These are phyloP conservation scores for Leptothorax acervorum DNA, from an alignment of 2,888 invertebrate genomes.

Conservation along the genomic window DNA sequence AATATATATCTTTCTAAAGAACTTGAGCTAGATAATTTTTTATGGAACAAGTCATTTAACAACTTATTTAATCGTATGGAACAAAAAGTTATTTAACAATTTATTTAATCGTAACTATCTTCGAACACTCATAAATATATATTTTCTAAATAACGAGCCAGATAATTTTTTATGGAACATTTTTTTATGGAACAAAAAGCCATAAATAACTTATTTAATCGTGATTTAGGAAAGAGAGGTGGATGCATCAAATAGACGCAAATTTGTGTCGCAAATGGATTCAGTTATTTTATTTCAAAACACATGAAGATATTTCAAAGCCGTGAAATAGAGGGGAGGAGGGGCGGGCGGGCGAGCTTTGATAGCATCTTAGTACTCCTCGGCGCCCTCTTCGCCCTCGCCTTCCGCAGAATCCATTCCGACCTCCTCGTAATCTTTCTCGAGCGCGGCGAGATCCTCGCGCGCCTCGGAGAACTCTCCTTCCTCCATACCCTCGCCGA, in stretches of 20 bases:
- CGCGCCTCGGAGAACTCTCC: slow-evolving; percentile 95
- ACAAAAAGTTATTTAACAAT: background rate
- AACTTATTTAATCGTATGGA: too few relatives aligned
- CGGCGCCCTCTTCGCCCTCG: slow-evolving; percentile 86
- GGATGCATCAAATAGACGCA: background rate
- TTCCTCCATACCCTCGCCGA: slow-evolving; percentile 95
- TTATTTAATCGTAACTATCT: background rate
- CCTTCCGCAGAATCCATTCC: slow-evolving; percentile 88
- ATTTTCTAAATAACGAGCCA: background rate
- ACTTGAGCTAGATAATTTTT: too few relatives aligned
- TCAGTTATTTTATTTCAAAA: slow-evolving; percentile 64
- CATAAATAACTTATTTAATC: background rate
- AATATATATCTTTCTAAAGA: background rate
- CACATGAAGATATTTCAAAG: slow-evolving; percentile 47
- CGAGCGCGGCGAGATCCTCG: slow-evolving; percentile 89
- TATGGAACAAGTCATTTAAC: too few relatives aligned
- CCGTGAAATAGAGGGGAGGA: background rate
- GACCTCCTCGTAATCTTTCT: slow-evolving; percentile 92
- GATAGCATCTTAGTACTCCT: slow-evolving; percentile 77
- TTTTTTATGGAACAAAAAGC: background rate
- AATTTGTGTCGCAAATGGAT: slow-evolving; percentile 37
- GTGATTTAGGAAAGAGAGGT: background rate
- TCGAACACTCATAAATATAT: background rate
- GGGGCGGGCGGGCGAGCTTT: background rate
- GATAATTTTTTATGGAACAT: background rate